Evolutionary conservation across 2,797 vertebrate species (phyloP).

Genomic region (Anabas testudineus): DNA sequence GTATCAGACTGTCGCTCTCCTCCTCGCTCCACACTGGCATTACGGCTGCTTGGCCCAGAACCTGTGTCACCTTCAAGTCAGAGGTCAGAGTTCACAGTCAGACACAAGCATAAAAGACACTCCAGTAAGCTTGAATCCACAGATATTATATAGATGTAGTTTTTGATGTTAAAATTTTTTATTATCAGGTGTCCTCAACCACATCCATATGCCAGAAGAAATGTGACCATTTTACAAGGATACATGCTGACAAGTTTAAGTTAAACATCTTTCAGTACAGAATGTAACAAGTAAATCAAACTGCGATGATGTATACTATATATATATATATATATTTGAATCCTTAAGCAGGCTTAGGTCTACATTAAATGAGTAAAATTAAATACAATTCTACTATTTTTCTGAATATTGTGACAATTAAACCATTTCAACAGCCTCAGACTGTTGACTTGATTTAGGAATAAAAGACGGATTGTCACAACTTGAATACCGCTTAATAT

Average conservation of each 20-base stretch:
- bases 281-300: not conserved
- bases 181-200: not conserved
- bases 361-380: too few relatives aligned
- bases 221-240: not conserved
- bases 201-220: not conserved
- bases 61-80: conserved; percentile 81
- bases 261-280: not conserved
- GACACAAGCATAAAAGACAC: not conserved
- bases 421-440: not conserved
- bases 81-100: not conserved
- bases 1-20: conserved; percentile 91
- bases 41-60: conserved; percentile 91
- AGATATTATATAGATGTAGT: too few relatives aligned
- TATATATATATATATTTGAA: too few relatives aligned
- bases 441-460: too few relatives aligned
- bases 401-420: not conserved
- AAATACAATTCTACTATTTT: not conserved
- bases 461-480: too few relatives aligned
- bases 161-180: too few relatives aligned
- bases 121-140: not conserved
- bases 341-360: too few relatives aligned
- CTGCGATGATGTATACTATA: not conserved
- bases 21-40: conserved; percentile 90
- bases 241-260: not conserved
- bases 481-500: too few relatives aligned